These are phyloP conservation scores for Opisthocomus hoazin DNA, from an alignment of 2,113 vertebrate genomes.

Conservation along the genomic window DNA sequence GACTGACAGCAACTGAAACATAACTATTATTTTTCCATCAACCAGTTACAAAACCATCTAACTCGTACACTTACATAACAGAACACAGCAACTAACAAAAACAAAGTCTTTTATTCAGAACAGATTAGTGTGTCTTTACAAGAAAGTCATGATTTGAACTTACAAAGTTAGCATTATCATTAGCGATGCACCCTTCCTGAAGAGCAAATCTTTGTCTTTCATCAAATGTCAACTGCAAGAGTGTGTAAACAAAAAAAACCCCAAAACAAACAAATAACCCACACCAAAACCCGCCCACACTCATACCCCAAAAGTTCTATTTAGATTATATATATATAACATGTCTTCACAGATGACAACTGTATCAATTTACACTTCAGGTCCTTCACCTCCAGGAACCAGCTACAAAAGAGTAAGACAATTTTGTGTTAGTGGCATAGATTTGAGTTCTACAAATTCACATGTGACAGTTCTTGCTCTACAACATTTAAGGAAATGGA, in stretches of 20 bases:
- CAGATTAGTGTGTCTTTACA: conserved; percentile 1
- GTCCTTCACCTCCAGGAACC: conserved; percentile 97
- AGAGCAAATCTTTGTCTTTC: conserved; percentile 19
- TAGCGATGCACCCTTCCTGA: conserved; percentile 11
- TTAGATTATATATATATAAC: neutral
- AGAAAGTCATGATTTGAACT: conserved; percentile 46
- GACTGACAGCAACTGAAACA: neutral
- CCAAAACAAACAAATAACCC: neutral
- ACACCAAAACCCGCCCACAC: neutral
- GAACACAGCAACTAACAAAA: neutral
- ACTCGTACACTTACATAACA: neutral
- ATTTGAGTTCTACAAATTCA: neutral
- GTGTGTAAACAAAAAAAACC: neutral
- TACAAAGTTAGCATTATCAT: conserved; percentile 33
- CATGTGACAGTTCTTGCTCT: neutral
- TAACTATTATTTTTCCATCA: neutral
- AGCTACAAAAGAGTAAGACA: conserved; percentile 72
- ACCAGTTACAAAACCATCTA: neutral
- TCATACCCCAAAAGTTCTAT: neutral
- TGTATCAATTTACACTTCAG: conserved; percentile 81
- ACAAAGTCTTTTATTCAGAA: conserved; percentile 36
- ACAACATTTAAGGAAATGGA: neutral
- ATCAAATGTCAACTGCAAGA: conserved; percentile 16
- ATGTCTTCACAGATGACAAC: neutral
- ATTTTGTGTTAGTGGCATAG: neutral